phyloP scores from a whole-genome alignment of 2,888 invertebrate species.

The Lepidocyrtoides sp. region DNA sequence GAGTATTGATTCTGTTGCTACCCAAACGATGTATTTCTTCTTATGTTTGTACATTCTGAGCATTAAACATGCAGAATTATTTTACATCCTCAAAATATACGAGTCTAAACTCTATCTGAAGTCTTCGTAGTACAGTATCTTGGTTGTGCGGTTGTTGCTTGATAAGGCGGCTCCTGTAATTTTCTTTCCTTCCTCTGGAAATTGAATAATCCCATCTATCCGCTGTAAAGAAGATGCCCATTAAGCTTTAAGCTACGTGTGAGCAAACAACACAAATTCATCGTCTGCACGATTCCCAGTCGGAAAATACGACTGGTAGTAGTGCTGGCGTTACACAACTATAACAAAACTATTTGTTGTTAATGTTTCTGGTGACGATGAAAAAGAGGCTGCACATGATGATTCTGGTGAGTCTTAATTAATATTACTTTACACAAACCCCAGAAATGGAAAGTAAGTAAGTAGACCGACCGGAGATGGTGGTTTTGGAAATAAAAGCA shows the following conservation, averaged over 20 bases:
- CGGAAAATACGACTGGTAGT: constrained; percentile 10
- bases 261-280: constrained; percentile 65
- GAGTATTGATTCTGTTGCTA: too few relatives aligned
- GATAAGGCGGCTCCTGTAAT: constrained; percentile 50
- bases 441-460: constrained; percentile 58
- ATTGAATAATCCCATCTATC: constrained; percentile 80
- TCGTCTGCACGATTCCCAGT: background rate
- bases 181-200: constrained; percentile 77
- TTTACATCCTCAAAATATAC: too few relatives aligned
- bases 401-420: constrained; percentile 74
- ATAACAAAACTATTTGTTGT: background rate
- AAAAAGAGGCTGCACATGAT: constrained; percentile 18
- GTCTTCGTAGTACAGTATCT: background rate
- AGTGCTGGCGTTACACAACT: too few relatives aligned
- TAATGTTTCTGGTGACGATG: background rate
- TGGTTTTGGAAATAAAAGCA: too few relatives aligned
- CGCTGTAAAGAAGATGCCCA: constrained; percentile 76
- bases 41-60: too few relatives aligned
- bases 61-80: too few relatives aligned
- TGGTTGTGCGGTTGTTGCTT: constrained; percentile 39
- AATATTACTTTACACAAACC: constrained; percentile 71
- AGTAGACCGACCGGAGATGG: constrained; percentile 43
- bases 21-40: too few relatives aligned
- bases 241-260: constrained; percentile 71
- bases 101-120: too few relatives aligned